Base-by-base conservation (phyloP, 2,113 vertebrate genomes). In the Cinclus cinclus region DNA sequence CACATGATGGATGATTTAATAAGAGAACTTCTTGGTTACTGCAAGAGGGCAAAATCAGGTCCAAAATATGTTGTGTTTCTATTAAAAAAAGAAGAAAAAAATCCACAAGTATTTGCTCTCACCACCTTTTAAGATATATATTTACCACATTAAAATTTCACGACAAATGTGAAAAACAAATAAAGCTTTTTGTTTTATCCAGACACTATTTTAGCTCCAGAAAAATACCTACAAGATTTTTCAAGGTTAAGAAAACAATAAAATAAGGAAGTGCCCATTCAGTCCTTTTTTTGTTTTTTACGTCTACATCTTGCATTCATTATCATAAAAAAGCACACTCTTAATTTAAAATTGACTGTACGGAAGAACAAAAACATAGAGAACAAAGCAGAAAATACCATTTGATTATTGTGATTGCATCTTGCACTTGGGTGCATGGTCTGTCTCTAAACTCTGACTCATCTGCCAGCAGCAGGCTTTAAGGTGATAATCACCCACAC, bases 401-500 rank as follows among this genome's bases (percentile, higher is more conserved):
- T 89, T 85, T 94, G 79, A 71, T 94, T 92, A 92, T 92, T 28
- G 27, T 83, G 90, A 94, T 52, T 75, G 70, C 69, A 93, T 93
- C 87, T 94, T 84, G 92, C 62, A 59, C 83, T 95, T 81, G 62
- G 50, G 73, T 90, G 80, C 67, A 49, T 2, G 73, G 59, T 96
- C 81, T 94, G 53, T 86, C 84, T 92, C 85, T 95, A 93, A 95
- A 87, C 91, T 96, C 83, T 91, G 89, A 96, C 63, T 95, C 89
- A 88, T 95, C 89, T 93, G 70, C 94, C 89, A 94, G 83, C 70
- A 92, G 78, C 60, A 96, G 95, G 96, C 85, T 94, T 87, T 86
- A 88, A 97, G 93, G 95, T 95, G 94, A 95, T 94, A 94, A 97
- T 95, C 89, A 96, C 83, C 89, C 94, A 95, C 96, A 92, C 83